Evolutionary conservation across 2,888 invertebrate genomes (phyloP), one percentile per base, ranked within the genome.

Genomic region (Exephanes ischioxanthus): DNA sequence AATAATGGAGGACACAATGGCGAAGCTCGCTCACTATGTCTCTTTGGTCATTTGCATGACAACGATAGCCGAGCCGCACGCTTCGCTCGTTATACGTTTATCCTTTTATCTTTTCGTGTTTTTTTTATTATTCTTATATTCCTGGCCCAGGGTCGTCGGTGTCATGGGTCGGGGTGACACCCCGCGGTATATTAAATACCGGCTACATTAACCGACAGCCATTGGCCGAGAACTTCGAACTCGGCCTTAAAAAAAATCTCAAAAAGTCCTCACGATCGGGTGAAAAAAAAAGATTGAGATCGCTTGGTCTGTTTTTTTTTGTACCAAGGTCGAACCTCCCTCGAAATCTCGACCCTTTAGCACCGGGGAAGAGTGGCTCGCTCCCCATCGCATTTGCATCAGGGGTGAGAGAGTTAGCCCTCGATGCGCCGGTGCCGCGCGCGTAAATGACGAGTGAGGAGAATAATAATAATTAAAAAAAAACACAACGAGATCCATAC

Each of bases 101-200:
- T 85, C 82, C 82, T 61, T 86, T 85, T 80, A 83, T 86, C 80
- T 83, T 80, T 76, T 80, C 76, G 53, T 71, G 76, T 72, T 84
- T 85, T 48, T 63, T 79, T 82, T 37, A 16, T 48, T 16, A 16
- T 48, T 16, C 45, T 63, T 55, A 19, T 16, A 6, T 72, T 68
- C 55, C 14, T 41, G 63, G 77, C 45, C 61, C 67, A 84, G 85
- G 88, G 87, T 88, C 83, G 73, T 33, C 80, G 73, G 86, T 86
- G 86, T 86, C 88, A 88, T 68, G 86, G 88, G 88, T 88, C 88
- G 68, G 84, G 87, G 88, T 87, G 88, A 88, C 88, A 86, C 88
- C 86, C 86, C 79, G 81, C 84, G 30, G 86, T 83, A 83, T 77
- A 80, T 77, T 81, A 73, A 22, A 30, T 61, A n/a, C 45, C 37